Evolutionary conservation across 2,113 vertebrate species (phyloP).

Genomic region (Sardina pilchardus): DNA sequence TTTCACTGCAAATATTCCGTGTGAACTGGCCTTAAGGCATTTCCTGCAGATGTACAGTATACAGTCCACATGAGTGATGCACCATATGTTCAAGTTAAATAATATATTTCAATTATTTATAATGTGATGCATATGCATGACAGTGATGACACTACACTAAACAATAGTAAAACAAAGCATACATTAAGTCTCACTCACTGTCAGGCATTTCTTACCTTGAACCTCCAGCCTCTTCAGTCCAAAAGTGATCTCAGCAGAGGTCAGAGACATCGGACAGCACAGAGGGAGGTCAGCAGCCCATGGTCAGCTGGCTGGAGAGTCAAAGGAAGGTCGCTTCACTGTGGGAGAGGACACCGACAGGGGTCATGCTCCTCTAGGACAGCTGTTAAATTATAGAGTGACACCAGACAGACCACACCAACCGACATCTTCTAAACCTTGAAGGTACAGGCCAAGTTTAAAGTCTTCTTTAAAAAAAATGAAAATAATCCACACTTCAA

Average conservation of each 20-base stretch:
- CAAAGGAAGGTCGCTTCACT: conserved; percentile 46
- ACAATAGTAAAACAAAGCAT: background rate
- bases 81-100: background rate
- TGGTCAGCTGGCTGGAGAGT: conserved; percentile 24
- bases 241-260: background rate
- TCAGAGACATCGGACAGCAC: background rate
- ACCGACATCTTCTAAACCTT: conserved; percentile 35
- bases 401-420: conserved; percentile 34
- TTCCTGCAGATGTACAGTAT: background rate
- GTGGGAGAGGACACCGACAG: conserved; percentile 24
- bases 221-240: background rate
- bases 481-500: background rate
- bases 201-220: background rate
- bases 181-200: background rate
- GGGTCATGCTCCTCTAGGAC: conserved; percentile 31
- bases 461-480: background rate
- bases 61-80: background rate
- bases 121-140: background rate
- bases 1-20: background rate
- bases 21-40: background rate
- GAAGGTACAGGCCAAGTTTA: conserved; percentile 33
- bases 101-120: background rate
- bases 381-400: conserved; percentile 57
- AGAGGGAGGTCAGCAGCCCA: conserved; percentile 42
- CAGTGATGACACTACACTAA: too few relatives aligned